phyloP scores from a whole-genome alignment of 1,140 invertebrate genomes.

The Agrilus planipennis region DNA sequence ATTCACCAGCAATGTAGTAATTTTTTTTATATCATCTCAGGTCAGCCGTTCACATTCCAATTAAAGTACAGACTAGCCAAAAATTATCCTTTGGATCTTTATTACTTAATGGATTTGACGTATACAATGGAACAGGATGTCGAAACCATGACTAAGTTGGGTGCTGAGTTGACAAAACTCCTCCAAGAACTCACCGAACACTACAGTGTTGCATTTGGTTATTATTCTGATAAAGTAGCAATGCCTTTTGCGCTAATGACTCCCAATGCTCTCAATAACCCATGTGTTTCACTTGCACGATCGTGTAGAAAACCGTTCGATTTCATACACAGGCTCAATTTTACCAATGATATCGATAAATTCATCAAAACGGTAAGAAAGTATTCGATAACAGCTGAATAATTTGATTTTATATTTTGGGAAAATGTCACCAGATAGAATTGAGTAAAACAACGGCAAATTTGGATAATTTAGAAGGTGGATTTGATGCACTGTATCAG shows the following conservation, averaged over 20 bases:
- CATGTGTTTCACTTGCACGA: slow-evolving; percentile 13
- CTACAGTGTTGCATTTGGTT: slow-evolving; percentile 66
- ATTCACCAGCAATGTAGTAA: too few relatives aligned
- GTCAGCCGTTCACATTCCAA: slow-evolving; percentile 19
- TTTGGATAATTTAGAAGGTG: slow-evolving; percentile 47
- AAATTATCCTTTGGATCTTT: slow-evolving; percentile 87
- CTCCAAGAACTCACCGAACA: slow-evolving; percentile 53
- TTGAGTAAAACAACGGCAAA: slow-evolving; percentile 40
- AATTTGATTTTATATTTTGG: not conserved
- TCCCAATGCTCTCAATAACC: slow-evolving; percentile 17
- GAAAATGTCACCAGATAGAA: slow-evolving; percentile 9
- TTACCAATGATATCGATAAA: slow-evolving; percentile 18
- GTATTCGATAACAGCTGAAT: not conserved
- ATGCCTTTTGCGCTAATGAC: slow-evolving; percentile 44
- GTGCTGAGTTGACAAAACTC: slow-evolving; percentile 46
- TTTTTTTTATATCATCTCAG: too few relatives aligned
- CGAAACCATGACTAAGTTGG: slow-evolving; percentile 61
- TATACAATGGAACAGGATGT: slow-evolving; percentile 84
- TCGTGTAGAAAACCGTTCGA: slow-evolving; percentile 20
- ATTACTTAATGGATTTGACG: slow-evolving; percentile 85
- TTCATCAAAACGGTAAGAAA: slow-evolving; percentile 23
- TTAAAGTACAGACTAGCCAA: slow-evolving; percentile 39
- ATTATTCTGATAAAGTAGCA: slow-evolving; percentile 61
- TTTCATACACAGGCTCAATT: slow-evolving; percentile 27
- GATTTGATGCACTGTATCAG: slow-evolving; percentile 51